These are phyloP conservation scores for Arbacia lixula DNA, from an alignment of 53 echinoderm and acorn worm genomes.

Conservation along the genomic window DNA sequence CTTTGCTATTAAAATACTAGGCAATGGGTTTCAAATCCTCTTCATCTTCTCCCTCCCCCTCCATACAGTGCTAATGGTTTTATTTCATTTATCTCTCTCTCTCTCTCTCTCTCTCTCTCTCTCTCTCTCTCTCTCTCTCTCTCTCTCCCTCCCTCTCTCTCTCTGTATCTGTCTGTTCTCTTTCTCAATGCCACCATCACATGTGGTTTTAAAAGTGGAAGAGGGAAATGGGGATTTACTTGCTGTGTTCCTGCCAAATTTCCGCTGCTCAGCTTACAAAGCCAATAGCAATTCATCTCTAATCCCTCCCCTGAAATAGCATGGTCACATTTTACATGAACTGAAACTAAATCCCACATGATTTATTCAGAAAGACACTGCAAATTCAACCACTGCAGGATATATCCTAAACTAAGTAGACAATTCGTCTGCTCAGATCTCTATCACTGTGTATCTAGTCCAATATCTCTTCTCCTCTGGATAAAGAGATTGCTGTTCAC, in stretches of 20 bases:
- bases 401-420: background rate
- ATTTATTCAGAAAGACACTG: constrained; percentile 19
- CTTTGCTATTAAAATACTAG: no score
- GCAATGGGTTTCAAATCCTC: no score
- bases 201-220: constrained; percentile 3
- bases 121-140: background rate
- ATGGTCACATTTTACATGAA: background rate
- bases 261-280: constrained; percentile 28
- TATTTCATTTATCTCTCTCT: background rate
- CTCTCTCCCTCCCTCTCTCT: background rate
- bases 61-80: no score
- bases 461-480: no score
- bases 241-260: constrained; percentile 6
- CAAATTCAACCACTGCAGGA: constrained; percentile 4
- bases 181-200: background rate
- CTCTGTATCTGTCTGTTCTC: background rate
- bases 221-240: background rate
- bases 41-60: no score
- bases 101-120: background rate
- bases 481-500: no score
- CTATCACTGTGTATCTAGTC: no score
- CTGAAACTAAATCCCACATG: constrained; percentile 11
- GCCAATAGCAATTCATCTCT: background rate
- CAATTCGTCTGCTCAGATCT: constrained; percentile 21
- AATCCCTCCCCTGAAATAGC: background rate